phyloP scores from a whole-genome alignment of 2,797 vertebrate genomes.

The Anas bahamensis region DNA sequence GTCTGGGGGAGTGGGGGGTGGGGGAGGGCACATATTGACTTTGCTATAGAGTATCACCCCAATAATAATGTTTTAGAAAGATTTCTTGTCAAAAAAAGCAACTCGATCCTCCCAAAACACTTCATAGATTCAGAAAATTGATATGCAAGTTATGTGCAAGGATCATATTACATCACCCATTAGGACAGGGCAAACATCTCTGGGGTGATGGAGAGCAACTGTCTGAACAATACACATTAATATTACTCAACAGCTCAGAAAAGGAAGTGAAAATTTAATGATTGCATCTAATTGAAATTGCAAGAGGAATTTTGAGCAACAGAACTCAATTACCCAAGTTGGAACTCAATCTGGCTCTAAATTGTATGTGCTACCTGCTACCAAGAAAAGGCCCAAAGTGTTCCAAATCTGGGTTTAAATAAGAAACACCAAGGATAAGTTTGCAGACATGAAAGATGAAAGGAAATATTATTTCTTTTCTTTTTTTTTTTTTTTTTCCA shows the following conservation, averaged over 20 bases:
- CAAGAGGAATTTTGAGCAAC: constrained; percentile 24
- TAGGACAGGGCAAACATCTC: not conserved
- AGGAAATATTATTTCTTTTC: not conserved
- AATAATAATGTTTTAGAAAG: not conserved
- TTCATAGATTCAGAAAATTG: not conserved
- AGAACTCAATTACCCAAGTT: not conserved
- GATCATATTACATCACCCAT: not conserved
- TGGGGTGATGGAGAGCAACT: not conserved
- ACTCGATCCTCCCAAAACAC: not conserved
- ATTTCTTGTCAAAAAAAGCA: not conserved
- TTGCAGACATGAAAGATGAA: not conserved
- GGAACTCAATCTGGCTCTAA: not conserved
- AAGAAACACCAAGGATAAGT: not conserved
- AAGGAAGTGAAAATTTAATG: constrained; percentile 61
- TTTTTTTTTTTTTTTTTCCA: not conserved
- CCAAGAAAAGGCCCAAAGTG: not conserved
- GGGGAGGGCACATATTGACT: not conserved
- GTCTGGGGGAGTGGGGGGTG: no score
- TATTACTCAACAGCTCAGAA: constrained; percentile 34
- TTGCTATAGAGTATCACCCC: not conserved
- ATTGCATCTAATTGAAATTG: constrained; percentile 49
- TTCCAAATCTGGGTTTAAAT: not conserved
- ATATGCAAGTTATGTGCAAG: not conserved
- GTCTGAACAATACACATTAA: constrained; percentile 4
- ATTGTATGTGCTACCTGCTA: not conserved